phyloP scores from a whole-genome alignment of 2,113 vertebrate genomes.

The Dinomys branickii region DNA sequence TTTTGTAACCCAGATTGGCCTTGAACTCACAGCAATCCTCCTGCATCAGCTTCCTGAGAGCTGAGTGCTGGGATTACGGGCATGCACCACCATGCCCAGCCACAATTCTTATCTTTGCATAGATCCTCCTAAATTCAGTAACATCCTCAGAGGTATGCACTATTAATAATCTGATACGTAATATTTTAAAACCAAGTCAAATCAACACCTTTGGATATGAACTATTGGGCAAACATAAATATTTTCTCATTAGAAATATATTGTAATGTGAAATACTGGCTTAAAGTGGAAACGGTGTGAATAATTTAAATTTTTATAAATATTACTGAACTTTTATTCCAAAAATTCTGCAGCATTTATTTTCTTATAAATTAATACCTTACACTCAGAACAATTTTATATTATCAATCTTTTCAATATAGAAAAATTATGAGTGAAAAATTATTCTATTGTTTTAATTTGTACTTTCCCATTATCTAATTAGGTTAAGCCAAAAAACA shows the following conservation, averaged over 20 bases:
- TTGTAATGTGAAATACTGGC: neutral
- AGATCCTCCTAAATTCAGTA: neutral
- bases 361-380: neutral
- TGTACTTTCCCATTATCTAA: neutral
- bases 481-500: neutral
- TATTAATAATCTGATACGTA: neutral
- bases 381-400: neutral
- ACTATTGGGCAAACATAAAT: neutral
- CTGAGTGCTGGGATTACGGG: no score
- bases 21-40: no score
- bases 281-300: neutral
- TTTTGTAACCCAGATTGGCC: no score
- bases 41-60: no score
- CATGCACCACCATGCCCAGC: no score
- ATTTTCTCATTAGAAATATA: constrained; percentile 4
- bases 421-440: neutral
- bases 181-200: neutral
- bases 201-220: neutral
- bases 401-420: neutral
- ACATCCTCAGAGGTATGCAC: neutral
- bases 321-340: neutral
- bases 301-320: neutral
- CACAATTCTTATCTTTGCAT: neutral
- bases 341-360: neutral
- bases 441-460: neutral